These are phyloP conservation scores for Rachycentron canadum DNA, from an alignment of 2,797 vertebrate genomes.

Conservation along the genomic window DNA sequence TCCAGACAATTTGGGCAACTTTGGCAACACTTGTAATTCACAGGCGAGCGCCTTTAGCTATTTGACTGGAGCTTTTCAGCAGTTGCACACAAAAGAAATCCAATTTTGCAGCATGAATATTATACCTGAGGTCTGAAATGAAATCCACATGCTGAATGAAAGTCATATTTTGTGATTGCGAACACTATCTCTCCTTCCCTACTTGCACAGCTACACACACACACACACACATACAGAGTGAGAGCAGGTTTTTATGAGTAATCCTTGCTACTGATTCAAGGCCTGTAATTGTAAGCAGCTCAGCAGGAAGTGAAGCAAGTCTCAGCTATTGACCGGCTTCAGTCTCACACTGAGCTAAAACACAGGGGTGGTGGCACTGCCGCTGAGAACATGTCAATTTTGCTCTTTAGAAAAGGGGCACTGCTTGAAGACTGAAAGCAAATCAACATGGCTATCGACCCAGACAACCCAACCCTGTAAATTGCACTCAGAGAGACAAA, in stretches of 20 bases:
- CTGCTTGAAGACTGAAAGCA: conserved; percentile 80
- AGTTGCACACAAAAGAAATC: conserved; percentile 63
- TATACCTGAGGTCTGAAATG: conserved; percentile 70
- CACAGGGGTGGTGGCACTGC: conserved; percentile 74
- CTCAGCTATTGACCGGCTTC: conserved; percentile 73
- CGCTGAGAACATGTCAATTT: conserved; percentile 82
- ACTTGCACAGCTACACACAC: conserved; percentile 6
- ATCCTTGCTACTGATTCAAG: conserved; percentile 69
- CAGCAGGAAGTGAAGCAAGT: conserved; percentile 78
- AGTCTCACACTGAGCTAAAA: conserved; percentile 75
- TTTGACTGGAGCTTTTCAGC: conserved; percentile 61
- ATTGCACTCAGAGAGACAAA: conserved; percentile 75
- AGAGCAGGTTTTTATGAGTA: conserved; percentile 60
- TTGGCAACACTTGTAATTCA: conserved; percentile 54
- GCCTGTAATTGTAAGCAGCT: conserved; percentile 77
- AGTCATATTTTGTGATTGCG: conserved; percentile 64
- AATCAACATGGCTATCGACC: conserved; percentile 82
- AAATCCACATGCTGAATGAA: conserved; percentile 63
- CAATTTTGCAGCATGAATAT: conserved; percentile 70
- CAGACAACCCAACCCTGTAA: conserved; percentile 72
- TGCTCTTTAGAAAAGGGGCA: conserved; percentile 83
- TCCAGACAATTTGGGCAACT: conserved; percentile 55
- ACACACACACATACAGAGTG: conserved; percentile 3
- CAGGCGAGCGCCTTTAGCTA: conserved; percentile 36
- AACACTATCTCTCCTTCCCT: conserved; percentile 39